These are phyloP conservation scores for Camarhynchus parvulus DNA, from an alignment of 2,113 vertebrate species.

Conservation along the genomic window DNA sequence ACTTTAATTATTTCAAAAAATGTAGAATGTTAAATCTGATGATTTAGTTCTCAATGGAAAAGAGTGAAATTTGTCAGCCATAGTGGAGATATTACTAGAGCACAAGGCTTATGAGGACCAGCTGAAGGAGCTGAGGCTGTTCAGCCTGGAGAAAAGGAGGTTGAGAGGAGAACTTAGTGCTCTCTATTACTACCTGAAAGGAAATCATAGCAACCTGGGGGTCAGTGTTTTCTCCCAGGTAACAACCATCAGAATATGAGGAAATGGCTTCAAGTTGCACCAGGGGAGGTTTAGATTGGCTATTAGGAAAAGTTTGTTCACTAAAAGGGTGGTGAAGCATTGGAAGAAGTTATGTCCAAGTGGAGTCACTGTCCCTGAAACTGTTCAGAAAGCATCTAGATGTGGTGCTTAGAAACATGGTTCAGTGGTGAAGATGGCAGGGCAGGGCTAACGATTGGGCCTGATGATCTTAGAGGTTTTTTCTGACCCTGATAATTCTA, in stretches of 20 bases:
- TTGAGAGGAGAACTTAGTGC: neutral
- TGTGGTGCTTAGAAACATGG: neutral
- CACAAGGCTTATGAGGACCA: neutral
- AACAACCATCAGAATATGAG: neutral
- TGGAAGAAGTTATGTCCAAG: neutral
- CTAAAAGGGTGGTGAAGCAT: neutral
- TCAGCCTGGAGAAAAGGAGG: neutral
- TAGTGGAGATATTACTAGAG: neutral
- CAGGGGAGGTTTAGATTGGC: neutral
- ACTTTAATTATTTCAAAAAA: neutral
- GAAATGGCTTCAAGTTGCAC: neutral
- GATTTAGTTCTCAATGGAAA: neutral
- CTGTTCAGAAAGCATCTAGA: neutral
- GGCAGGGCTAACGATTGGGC: rapidly evolving
- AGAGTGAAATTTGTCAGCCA: neutral
- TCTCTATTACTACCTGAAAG: neutral
- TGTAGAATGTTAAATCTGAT: neutral
- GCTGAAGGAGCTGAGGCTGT: neutral
- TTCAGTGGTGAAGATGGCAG: neutral
- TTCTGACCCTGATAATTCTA: too few species aligned
- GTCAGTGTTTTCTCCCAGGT: neutral
- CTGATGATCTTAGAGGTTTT: neutral
- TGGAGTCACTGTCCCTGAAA: neutral
- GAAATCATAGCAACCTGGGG: rapidly evolving
- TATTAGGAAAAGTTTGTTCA: neutral